Base-by-base conservation (phyloP, 23 tunicate genomes). In the Trididemnum miniatum region DNA sequence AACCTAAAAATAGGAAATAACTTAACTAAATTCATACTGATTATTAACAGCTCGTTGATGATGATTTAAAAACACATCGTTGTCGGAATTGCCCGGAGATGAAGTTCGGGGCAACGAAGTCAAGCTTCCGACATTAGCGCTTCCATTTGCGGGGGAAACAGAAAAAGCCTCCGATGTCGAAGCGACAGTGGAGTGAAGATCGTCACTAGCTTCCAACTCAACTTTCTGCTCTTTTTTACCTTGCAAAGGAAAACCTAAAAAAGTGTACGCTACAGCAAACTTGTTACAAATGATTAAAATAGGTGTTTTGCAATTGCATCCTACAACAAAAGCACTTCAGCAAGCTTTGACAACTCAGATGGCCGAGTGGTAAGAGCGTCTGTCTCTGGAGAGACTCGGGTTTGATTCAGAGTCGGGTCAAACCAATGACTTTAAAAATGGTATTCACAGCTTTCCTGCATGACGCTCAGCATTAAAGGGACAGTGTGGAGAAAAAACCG, bases 31-130 rank as follows among this genome's bases (percentile, higher is more conserved):
- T 30, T 38, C 79, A 59, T 73, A 73, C 24, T 73, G 79, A 34
- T 73, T 73, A 2, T 73, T 59, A 3, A 73, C 59, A 9, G 79
- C 79, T 20, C 79, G 29, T 37, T 73, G 79, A 39, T 39, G 57
- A 24, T 23, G 32, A 29, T 4, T 2, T 33, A 23, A 69, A 38
- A 73, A 40, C 5, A n/a, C 7, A 25, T 73, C 79, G 59, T 24
- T 40, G 26, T 73, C 79, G 28, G 57, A 20, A 20, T 26, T 38
- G 5, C 31, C 15, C 3, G 32, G 31, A 38, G 79, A 23, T 9
- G 79, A 39, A 38, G 59, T 1, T 15, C 20, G 75, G 36, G 3
- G 75, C 38, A 9, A 69, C 15, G 67, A 62, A 12, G 67, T 12
- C 26, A 37, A 31, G n/a, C 38, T 69, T 2, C 75, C 38, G 20